phyloP scores from a whole-genome alignment of 2,888 invertebrate species.

The Bimastos eiseni region DNA sequence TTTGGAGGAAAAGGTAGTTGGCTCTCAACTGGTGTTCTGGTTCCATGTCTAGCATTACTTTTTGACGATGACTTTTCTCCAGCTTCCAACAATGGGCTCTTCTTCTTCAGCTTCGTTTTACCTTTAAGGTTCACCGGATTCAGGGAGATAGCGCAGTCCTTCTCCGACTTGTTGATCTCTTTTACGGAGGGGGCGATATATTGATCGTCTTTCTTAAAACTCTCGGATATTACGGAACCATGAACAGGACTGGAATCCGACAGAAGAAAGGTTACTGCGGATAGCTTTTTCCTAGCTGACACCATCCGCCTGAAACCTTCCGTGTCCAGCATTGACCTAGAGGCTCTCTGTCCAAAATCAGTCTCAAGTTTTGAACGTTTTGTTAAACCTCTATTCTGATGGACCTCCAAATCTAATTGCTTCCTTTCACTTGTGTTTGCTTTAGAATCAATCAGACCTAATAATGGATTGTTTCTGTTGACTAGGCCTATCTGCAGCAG shows the following conservation, averaged over 20 bases:
- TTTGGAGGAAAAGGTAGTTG: background rate
- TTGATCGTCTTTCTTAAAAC: background rate
- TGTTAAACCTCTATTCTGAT: background rate
- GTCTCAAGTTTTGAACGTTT: background rate
- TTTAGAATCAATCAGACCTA: background rate
- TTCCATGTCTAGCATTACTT: background rate
- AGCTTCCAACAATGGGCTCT: background rate
- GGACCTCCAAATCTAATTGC: background rate
- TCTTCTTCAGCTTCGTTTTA: background rate
- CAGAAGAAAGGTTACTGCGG: background rate
- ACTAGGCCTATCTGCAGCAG: background rate
- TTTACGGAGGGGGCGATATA: background rate
- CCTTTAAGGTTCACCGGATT: background rate
- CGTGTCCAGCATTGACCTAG: background rate
- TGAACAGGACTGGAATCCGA: background rate
- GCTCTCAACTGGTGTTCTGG: background rate
- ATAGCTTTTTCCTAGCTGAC: background rate
- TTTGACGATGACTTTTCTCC: background rate
- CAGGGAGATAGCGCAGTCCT: background rate
- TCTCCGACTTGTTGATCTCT: background rate
- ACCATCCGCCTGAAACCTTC: background rate
- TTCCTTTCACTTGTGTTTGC: background rate
- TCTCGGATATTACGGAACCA: background rate
- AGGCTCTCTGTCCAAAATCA: background rate
- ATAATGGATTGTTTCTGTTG: background rate